A percentile compares a stretch with the other conserved stretches of the same genome.
phyloP scores from a whole-genome alignment of 2,888 invertebrate genomes.

The Drosophila percnosoma region DNA sequence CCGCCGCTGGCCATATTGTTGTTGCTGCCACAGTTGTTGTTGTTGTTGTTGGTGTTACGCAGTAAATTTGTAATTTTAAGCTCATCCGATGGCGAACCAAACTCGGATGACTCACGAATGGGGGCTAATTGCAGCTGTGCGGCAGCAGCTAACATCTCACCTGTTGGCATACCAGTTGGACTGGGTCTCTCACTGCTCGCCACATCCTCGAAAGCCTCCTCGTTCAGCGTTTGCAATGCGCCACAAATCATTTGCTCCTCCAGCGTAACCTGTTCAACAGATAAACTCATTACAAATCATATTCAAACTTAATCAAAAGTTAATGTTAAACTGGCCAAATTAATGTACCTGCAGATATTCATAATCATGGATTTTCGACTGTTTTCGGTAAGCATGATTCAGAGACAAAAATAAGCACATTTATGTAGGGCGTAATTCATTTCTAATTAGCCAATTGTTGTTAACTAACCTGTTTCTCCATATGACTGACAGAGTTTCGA shows the following conservation, averaged over 20 bases:
- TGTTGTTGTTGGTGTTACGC: slow-evolving; percentile 71
- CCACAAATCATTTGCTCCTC: slow-evolving; percentile 98
- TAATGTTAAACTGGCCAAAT: neutral
- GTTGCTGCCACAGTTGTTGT: slow-evolving; percentile 39
- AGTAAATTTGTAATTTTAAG: slow-evolving; percentile 75
- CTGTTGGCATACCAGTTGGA: slow-evolving; percentile 86
- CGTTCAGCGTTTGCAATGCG: slow-evolving; percentile 95
- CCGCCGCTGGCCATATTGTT: slow-evolving; percentile 20
- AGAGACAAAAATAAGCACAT: slow-evolving; percentile 42
- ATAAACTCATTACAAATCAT: neutral
- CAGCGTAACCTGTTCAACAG: slow-evolving; percentile 90
- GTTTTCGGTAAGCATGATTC: slow-evolving; percentile 65
- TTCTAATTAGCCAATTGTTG: neutral
- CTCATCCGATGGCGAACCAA: slow-evolving; percentile 85
- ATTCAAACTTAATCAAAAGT: neutral
- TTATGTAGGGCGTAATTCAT: slow-evolving; percentile 23
- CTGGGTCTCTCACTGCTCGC: slow-evolving; percentile 89
- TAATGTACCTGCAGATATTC: slow-evolving; percentile 84
- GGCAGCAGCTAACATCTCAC: slow-evolving; percentile 85
- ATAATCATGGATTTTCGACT: slow-evolving; percentile 85
- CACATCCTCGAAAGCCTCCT: slow-evolving; percentile 96
- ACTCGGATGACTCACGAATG: slow-evolving; percentile 85
- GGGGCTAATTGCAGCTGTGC: slow-evolving; percentile 85
- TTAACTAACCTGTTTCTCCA: slow-evolving; percentile 92
- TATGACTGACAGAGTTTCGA: slow-evolving; percentile 86